Percentiles rank a stretch among this genome's conserved stretches.
Evolutionary conservation across 2,797 vertebrate species (phyloP).

Genomic region (Mormyrus proboscirostris): DNA sequence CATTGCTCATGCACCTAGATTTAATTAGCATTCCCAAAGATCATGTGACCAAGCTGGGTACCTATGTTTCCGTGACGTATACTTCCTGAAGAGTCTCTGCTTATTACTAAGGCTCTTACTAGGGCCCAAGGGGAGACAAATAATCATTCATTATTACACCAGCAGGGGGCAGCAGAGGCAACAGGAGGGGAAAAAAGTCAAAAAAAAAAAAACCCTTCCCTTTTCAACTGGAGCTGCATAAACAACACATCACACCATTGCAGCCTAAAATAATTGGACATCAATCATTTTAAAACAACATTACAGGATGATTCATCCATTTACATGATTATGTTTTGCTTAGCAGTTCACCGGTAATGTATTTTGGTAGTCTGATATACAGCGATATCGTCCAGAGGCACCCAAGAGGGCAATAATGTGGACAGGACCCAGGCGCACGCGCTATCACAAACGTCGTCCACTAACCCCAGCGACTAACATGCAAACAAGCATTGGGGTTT

Average conservation of each 20-base stretch:
- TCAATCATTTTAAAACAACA: slow-evolving; percentile 15
- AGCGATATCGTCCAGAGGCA: neutral
- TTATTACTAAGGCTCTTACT: slow-evolving; percentile 78
- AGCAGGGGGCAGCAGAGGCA: slow-evolving; percentile 39
- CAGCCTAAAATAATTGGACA: slow-evolving; percentile 15
- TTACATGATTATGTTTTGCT: slow-evolving; percentile 21
- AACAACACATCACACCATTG: neutral
- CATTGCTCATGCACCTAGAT: slow-evolving; percentile 67
- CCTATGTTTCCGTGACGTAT: slow-evolving; percentile 71
- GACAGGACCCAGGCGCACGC: neutral
- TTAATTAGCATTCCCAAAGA: slow-evolving; percentile 71
- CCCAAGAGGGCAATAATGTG: neutral
- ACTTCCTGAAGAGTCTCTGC: slow-evolving; percentile 73
- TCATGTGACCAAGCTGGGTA: slow-evolving; percentile 67
- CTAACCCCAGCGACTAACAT: neutral
- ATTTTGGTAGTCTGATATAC: slow-evolving; percentile 1
- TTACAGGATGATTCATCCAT: slow-evolving; percentile 15
- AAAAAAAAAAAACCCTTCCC: neutral
- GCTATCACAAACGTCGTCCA: neutral
- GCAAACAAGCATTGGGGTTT: neutral
- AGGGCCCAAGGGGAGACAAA: slow-evolving; percentile 73
- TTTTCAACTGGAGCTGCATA: neutral
- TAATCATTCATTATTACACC: slow-evolving; percentile 62
- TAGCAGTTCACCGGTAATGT: neutral
- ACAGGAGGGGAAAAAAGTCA: neutral